Conservation (phyloP, 2,797 vertebrate species). For the Eurystomus glaucurus region DNA sequence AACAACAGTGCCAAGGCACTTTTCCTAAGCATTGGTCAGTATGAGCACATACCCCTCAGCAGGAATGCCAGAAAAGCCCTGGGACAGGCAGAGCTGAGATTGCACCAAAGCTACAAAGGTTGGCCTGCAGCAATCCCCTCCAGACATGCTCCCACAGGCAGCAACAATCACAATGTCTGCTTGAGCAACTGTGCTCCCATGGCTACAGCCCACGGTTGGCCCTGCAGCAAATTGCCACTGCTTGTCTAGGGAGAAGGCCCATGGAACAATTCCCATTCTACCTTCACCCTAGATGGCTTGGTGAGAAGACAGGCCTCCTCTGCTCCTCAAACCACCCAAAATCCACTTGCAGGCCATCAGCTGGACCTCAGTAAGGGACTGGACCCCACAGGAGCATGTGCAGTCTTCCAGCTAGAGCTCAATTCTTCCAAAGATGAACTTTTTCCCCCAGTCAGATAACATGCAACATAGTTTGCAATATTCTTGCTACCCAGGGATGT, state of each 20-base stretch:
- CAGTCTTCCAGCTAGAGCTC: neutral
- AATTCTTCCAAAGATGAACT: neutral
- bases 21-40: neutral
- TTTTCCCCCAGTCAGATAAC: neutral
- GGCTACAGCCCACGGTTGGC: neutral
- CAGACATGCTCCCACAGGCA: neutral
- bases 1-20: neutral
- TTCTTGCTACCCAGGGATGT: neutral
- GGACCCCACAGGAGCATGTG: accelerated
- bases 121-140: neutral
- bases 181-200: accelerated
- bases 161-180: accelerated
- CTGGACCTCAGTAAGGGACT: neutral
- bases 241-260: neutral
- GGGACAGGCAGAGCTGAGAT: neutral
- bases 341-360: neutral
- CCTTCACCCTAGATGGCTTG: accelerated
- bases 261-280: neutral
- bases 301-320: neutral
- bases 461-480: accelerated
- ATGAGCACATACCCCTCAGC: accelerated
- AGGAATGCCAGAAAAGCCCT: neutral
- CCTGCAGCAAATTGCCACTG: neutral
- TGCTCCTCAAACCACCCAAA: neutral
- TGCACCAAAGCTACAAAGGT: neutral